These are phyloP conservation scores for Glyphotaelius pellucidus DNA, from an alignment of 2,888 invertebrate species.

Conservation along the genomic window DNA sequence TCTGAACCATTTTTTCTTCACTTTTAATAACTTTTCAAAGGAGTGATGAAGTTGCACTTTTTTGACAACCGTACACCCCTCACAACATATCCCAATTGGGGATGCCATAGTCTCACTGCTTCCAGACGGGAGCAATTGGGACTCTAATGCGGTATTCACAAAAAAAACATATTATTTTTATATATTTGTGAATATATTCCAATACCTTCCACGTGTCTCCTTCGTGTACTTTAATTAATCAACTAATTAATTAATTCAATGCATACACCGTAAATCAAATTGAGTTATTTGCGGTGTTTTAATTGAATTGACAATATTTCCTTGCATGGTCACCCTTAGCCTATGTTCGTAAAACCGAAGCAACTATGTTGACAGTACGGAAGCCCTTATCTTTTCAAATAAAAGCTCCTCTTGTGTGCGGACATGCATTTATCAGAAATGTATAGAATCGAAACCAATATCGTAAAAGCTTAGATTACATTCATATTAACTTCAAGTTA, in stretches of 20 bases:
- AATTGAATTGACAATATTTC: background rate
- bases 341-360: background rate
- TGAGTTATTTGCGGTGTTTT: background rate
- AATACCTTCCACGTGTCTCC: background rate
- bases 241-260: no score
- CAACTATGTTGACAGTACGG: background rate
- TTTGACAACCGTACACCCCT: no score
- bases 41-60: no score
- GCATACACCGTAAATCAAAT: no score
- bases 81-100: no score
- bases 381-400: conserved; percentile 42
- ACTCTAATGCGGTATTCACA: no score
- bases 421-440: conserved; percentile 37
- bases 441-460: conserved; percentile 37
- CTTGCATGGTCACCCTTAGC: background rate
- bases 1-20: no score
- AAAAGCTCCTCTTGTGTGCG: conserved; percentile 19
- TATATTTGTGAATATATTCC: background rate
- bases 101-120: no score
- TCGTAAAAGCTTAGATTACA: conserved; percentile 48
- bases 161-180: no score
- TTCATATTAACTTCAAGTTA: background rate
- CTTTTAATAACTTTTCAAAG: no score
- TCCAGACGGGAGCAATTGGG: no score
- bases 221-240: no score